phyloP scores from a whole-genome alignment of 2,888 invertebrate genomes.

The Cheilosia grossa region DNA sequence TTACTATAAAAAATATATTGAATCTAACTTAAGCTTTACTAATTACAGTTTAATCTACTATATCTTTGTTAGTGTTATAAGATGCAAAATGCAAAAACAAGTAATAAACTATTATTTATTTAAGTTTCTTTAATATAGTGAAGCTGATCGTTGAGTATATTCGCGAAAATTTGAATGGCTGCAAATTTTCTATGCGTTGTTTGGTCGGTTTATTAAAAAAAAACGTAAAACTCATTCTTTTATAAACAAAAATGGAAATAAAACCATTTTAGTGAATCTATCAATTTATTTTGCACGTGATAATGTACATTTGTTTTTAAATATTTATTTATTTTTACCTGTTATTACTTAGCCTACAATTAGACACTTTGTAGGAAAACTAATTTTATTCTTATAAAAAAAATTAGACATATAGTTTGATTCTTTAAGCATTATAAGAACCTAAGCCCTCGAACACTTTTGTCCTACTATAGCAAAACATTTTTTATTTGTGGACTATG shows the following conservation, averaged over 20 bases:
- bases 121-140: slow-evolving; percentile 19
- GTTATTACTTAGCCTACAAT: too few species aligned
- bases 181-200: slow-evolving; percentile 80
- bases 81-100: slow-evolving; percentile 68
- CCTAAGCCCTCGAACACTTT: too few species aligned
- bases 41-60: neutral
- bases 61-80: slow-evolving; percentile 11
- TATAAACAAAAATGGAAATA: neutral
- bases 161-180: slow-evolving; percentile 83
- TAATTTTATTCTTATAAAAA: too few species aligned
- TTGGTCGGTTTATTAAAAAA: slow-evolving; percentile 29
- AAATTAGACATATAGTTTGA: too few species aligned
- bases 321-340: neutral
- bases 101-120: slow-evolving; percentile 69
- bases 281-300: slow-evolving; percentile 15
- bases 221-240: slow-evolving; percentile 56
- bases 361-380: too few species aligned
- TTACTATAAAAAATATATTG: neutral
- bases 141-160: slow-evolving; percentile 50
- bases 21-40: neutral
- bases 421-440: too few species aligned
- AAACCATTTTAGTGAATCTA: slow-evolving; percentile 5
- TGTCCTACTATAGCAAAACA: too few species aligned
- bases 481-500: too few species aligned
- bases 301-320: neutral